Conservation (phyloP, 2,113 vertebrate genomes). For the Neopipo cinnamomea region DNA sequence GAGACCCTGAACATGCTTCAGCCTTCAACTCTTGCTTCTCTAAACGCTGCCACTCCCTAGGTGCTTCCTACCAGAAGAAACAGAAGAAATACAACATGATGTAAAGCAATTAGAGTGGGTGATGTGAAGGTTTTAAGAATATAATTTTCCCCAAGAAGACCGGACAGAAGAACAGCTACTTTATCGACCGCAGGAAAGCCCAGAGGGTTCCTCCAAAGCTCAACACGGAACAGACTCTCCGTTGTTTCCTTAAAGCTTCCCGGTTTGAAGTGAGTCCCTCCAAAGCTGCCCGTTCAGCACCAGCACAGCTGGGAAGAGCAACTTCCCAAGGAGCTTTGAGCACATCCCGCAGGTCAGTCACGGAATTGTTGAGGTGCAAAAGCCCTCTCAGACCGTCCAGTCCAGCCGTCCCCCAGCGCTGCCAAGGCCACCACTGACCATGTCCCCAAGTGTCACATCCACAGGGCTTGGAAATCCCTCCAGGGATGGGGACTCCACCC, state of each 20-base stretch:
- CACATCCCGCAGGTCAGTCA: background rate
- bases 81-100: rapidly evolving
- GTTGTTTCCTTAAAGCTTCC: background rate
- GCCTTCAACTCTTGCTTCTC: background rate
- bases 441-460: too few species aligned
- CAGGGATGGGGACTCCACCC: too few species aligned
- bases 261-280: background rate
- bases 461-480: too few species aligned
- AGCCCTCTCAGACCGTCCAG: too few species aligned
- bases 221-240: rapidly evolving
- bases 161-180: background rate
- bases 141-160: rapidly evolving
- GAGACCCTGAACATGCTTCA: rapidly evolving
- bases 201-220: background rate
- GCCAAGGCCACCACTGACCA: too few species aligned
- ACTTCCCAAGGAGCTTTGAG: background rate
- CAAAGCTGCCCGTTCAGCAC: background rate
- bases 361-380: too few species aligned
- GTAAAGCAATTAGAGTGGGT: rapidly evolving
- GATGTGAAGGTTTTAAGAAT: background rate
- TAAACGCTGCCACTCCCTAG: rapidly evolving
- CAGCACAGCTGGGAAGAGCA: background rate
- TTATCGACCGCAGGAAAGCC: background rate
- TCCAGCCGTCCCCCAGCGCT: too few species aligned
- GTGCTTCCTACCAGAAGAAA: too few species aligned